Evolutionary conservation across 2,797 vertebrate species (phyloP).

Genomic region (Halcyon chelicuti): DNA sequence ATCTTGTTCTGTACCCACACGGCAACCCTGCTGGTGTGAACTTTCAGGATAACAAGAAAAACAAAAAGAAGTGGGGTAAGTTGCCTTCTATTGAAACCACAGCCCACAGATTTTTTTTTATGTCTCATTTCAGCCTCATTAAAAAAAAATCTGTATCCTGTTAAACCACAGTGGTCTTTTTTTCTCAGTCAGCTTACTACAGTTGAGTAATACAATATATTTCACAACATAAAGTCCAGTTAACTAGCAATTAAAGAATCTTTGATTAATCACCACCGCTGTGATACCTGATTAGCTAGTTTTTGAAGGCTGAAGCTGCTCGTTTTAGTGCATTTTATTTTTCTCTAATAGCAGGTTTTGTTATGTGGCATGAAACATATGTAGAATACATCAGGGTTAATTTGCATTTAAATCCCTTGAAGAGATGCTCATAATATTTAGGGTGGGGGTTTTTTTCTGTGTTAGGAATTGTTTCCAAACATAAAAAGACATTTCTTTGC

Average conservation of each 20-base stretch:
- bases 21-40: not conserved
- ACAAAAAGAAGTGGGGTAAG: not conserved
- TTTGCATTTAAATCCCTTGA: slow-evolving; percentile 52
- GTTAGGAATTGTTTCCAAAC: not conserved
- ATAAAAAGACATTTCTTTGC: slow-evolving; percentile 28
- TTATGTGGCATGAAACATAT: not conserved
- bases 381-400: slow-evolving; percentile 11
- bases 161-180: not conserved
- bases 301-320: slow-evolving; percentile 1
- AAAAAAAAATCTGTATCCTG: not conserved
- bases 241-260: slow-evolving; percentile 24
- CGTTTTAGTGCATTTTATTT: slow-evolving; percentile 18
- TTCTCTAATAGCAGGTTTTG: not conserved
- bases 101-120: not conserved
- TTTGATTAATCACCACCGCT: slow-evolving; percentile 25
- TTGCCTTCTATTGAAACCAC: not conserved
- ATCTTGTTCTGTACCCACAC: not conserved
- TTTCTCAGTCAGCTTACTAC: not conserved
- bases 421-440: slow-evolving; percentile 9
- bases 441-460: not conserved
- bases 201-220: not conserved
- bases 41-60: not conserved
- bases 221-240: slow-evolving; percentile 4
- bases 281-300: not conserved
- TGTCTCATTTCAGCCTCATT: not conserved